These are phyloP conservation scores for Panzeria rudis DNA, from an alignment of 2,888 invertebrate genomes.

Conservation along the genomic window DNA sequence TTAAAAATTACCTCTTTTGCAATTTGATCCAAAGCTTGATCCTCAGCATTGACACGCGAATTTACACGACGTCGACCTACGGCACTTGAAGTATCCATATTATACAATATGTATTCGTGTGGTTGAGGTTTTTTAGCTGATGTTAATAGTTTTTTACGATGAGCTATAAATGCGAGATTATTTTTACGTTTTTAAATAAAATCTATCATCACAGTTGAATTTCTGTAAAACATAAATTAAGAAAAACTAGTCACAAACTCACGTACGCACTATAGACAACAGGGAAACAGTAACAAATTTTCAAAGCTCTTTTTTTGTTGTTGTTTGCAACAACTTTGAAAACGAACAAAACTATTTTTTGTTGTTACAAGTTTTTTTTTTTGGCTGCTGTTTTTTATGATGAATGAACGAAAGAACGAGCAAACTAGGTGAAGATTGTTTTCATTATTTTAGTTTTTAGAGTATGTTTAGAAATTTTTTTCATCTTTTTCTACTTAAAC, in stretches of 20 bases:
- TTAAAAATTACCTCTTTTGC: slow-evolving; percentile 93
- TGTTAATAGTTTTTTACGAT: slow-evolving; percentile 48
- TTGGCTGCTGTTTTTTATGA: slow-evolving; percentile 7
- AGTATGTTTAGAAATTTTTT: slow-evolving; percentile 1
- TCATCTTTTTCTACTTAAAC: background rate
- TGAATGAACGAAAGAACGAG: slow-evolving; percentile 45
- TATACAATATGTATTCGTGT: slow-evolving; percentile 37
- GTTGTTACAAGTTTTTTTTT: slow-evolving; percentile 32
- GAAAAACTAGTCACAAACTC: slow-evolving; percentile 27
- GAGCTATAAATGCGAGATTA: slow-evolving; percentile 55
- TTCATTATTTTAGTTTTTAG: slow-evolving; percentile 39
- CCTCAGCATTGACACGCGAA: slow-evolving; percentile 95
- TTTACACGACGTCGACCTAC: slow-evolving; percentile 90
- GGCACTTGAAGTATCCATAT: slow-evolving; percentile 83
- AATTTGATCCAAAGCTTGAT: slow-evolving; percentile 98
- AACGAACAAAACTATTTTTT: slow-evolving; percentile 28
- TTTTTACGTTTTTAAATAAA: slow-evolving; percentile 35
- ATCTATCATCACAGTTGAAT: slow-evolving; percentile 46
- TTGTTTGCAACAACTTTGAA: slow-evolving; percentile 41
- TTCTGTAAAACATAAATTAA: slow-evolving; percentile 37
- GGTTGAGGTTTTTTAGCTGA: slow-evolving; percentile 1
- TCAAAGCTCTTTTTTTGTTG: slow-evolving; percentile 24
- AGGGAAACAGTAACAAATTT: slow-evolving; percentile 1
- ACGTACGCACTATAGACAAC: background rate
- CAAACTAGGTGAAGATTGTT: slow-evolving; percentile 60